Base-by-base conservation (phyloP, 2,888 invertebrate species). In the Nomada goodeniana region DNA sequence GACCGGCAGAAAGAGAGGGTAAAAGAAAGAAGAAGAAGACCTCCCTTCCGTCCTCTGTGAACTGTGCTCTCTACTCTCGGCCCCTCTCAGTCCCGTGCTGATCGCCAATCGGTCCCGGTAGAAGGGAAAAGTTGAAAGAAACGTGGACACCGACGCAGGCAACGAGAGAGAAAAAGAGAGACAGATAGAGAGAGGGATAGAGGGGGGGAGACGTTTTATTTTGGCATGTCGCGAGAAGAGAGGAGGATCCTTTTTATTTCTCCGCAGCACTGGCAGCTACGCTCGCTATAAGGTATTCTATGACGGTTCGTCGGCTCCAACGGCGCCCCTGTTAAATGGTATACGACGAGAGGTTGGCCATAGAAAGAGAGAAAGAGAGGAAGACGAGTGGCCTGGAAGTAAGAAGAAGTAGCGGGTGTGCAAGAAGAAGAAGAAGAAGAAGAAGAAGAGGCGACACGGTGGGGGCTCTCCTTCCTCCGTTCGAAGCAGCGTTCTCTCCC, bases 281-380 rank as follows among this genome's bases (percentile, higher is more conserved):
- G 87, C 85, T 87, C 84, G 87, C 86, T 87, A 85, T 88, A 89
- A 91, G 91, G 91, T 91, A 91, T 91, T 91, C 91, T 90, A 91
- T 89, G 91, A 91, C 86, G 91, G 89, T 91, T 88, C 90, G 89
- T 86, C 90, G 90, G 88, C 89, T 91, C 84, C 86, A 88, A 88
- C 89, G 88, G 89, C 91, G 89, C 91, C 90, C 90, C 89, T 90
- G 88, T 86, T 91, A 91, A 91, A 91, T 89, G 90, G 91, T 89
- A 90, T 89, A 64, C 47, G 18, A 64, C 26, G 26, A 64, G 44
- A n/a, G n/a, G 80, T 75, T 89, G 85, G 72, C 78, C 50, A 77
- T 72, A 63, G 68, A 73, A 68, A 53, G 61, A 76, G 60, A 50
- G 74, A 74, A 68, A 81, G 42, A 68, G 20, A 78, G 44, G 68